Conservation (phyloP, 1,140 invertebrate species). For the Drosophila teissieri region DNA sequence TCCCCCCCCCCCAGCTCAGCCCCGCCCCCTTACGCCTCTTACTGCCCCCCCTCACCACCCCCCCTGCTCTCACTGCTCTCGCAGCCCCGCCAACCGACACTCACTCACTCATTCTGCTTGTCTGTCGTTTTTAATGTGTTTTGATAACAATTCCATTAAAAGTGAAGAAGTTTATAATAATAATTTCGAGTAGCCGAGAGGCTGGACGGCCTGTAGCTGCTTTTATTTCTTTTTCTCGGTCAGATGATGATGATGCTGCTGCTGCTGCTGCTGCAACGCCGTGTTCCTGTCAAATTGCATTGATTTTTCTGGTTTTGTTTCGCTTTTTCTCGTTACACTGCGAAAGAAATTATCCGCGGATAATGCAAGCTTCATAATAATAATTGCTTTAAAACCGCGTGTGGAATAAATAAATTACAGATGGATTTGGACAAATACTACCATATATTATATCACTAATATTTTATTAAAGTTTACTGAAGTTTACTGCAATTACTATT, state of each 20-base stretch:
- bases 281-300: constrained; percentile 58
- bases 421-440: neutral
- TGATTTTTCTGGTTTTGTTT: constrained; percentile 49
- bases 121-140: constrained; percentile 75
- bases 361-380: neutral
- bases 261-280: constrained; percentile 37
- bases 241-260: constrained; percentile 14
- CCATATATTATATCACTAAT: neutral
- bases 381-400: neutral
- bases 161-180: constrained; percentile 83
- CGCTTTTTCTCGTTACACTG: constrained; percentile 4
- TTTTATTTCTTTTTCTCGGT: constrained; percentile 36
- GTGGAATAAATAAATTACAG: neutral
- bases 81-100: neutral
- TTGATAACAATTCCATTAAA: constrained; percentile 82
- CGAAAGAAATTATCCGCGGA: too few species aligned
- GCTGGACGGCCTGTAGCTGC: constrained; percentile 24
- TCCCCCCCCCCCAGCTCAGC: neutral
- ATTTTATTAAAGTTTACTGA: neutral
- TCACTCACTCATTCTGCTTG: constrained; percentile 24
- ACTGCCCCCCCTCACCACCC: neutral
- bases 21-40: neutral
- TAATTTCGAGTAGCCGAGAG: constrained; percentile 57
- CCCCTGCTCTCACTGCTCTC: neutral
- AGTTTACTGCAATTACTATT: neutral